These are phyloP conservation scores for Digitonthophagus gazella DNA, from an alignment of 2,888 invertebrate genomes.

Conservation along the genomic window DNA sequence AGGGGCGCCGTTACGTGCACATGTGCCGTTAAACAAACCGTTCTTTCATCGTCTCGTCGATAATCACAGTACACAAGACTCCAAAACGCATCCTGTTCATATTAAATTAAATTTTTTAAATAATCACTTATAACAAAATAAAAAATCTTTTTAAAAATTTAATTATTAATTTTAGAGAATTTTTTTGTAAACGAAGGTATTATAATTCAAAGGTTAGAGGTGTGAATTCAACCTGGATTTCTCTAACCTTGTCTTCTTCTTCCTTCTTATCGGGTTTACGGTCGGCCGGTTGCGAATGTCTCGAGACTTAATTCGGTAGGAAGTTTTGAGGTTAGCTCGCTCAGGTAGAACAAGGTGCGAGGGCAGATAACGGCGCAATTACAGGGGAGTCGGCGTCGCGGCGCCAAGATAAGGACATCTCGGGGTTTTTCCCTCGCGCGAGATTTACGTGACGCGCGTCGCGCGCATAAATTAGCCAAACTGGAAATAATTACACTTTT, in stretches of 20 bases:
- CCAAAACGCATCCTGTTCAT: neutral
- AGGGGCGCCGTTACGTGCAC: neutral
- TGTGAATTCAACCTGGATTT: neutral
- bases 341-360: neutral
- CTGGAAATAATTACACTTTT: slow-evolving; percentile 33
- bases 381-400: neutral
- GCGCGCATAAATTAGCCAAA: slow-evolving; percentile 17
- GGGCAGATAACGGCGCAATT: neutral
- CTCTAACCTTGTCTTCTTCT: neutral
- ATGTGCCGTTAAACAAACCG: neutral
- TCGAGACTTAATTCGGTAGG: neutral
- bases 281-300: neutral
- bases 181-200: too few species aligned
- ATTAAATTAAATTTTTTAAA: neutral
- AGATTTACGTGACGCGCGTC: slow-evolving; percentile 6
- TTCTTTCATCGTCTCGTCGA: neutral
- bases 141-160: too few species aligned
- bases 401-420: neutral
- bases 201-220: neutral
- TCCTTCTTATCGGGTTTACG: neutral
- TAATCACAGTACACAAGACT: neutral
- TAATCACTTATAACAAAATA: neutral
- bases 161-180: too few species aligned
- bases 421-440: neutral
- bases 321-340: neutral